Evolutionary conservation across 2,797 vertebrate genomes (phyloP).

Genomic region (Fringilla coelebs): DNA sequence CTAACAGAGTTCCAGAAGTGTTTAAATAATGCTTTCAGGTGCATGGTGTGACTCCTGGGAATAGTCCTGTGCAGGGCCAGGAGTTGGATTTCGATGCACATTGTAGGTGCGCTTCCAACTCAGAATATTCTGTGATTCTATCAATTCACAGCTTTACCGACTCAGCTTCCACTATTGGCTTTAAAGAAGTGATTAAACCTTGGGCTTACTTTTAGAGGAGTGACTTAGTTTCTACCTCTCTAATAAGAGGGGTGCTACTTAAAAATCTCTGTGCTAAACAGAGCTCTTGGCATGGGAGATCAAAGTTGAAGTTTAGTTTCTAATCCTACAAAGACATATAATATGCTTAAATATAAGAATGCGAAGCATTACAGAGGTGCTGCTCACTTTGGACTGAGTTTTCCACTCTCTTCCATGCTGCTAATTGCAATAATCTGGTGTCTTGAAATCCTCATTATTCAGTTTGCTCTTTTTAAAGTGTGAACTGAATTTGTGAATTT

Average conservation of each 20-base stretch:
- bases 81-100: rapidly evolving
- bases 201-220: neutral
- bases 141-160: neutral
- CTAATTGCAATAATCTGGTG: neutral
- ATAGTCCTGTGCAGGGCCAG: neutral
- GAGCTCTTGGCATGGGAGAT: neutral
- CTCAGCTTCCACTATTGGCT: neutral
- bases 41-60: neutral
- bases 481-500: neutral
- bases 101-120: neutral
- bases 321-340: neutral
- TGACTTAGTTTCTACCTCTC: neutral
- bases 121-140: neutral
- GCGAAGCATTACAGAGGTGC: neutral
- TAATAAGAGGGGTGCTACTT: neutral
- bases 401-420: neutral
- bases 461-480: neutral
- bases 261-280: neutral
- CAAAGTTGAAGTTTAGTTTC: neutral
- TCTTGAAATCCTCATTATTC: neutral
- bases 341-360: neutral
- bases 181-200: neutral
- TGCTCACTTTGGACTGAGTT: neutral
- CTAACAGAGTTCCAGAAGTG: rapidly evolving
- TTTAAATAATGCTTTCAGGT: neutral